Conservation (phyloP, 2,113 vertebrate genomes). For the Grantiella picta region DNA sequence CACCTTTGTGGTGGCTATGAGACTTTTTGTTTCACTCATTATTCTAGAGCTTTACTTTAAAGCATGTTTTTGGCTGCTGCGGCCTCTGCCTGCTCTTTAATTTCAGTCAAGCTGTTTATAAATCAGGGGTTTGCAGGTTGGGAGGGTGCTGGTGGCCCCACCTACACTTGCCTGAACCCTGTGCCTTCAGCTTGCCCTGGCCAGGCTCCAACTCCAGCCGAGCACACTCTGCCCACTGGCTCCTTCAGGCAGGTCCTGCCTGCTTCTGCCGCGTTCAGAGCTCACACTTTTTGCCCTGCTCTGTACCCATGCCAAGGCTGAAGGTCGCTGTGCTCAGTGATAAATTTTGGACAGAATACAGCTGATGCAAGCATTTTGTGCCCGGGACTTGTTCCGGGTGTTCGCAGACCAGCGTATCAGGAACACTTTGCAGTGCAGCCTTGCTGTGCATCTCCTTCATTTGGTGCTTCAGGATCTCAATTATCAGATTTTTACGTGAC, state of each 20-base stretch:
- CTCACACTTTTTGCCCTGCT: background rate
- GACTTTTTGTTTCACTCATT: background rate
- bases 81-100: rapidly evolving
- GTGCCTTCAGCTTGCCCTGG: background rate
- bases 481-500: background rate
- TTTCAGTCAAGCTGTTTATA: background rate
- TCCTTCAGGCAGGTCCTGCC: background rate
- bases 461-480: background rate
- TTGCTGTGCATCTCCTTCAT: rapidly evolving
- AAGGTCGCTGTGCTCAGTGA: slow-evolving; percentile 30
- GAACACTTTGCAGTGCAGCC: background rate
- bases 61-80: background rate
- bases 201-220: background rate
- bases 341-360: slow-evolving; percentile 17
- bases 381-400: background rate
- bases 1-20: too few relatives aligned
- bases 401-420: background rate
- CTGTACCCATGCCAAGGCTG: background rate
- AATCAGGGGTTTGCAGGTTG: background rate
- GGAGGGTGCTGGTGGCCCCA: background rate
- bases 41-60: background rate
- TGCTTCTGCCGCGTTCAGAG: rapidly evolving
- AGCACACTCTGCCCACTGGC: background rate
- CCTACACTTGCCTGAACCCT: background rate
- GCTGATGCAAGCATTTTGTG: background rate